Evolutionary conservation across 2,888 invertebrate genomes (phyloP).

Genomic region (Rhorus exstirpatorius): DNA sequence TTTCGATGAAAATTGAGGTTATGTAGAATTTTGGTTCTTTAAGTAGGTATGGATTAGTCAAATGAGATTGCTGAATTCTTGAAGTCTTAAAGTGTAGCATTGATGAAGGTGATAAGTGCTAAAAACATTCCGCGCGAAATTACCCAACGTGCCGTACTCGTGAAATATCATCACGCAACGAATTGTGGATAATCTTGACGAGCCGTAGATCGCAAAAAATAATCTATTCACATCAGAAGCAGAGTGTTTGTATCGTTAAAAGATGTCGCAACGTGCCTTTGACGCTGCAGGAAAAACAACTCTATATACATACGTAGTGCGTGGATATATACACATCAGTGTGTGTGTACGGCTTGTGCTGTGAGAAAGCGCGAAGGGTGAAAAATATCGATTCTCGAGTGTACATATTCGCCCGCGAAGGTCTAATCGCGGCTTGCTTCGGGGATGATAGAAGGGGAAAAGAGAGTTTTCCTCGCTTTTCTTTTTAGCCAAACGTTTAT

Average conservation of each 20-base stretch:
- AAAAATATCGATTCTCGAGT: constrained; percentile 61
- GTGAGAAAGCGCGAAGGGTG: constrained; percentile 39
- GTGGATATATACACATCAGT: neutral
- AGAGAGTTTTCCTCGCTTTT: constrained; percentile 29
- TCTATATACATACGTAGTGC: neutral
- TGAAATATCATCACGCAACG: too few species aligned
- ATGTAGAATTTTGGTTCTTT: too few species aligned
- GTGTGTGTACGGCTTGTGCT: constrained; percentile 6
- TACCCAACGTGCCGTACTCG: too few species aligned
- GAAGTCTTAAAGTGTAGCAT: too few species aligned
- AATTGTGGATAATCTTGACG: too few species aligned
- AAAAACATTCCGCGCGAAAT: too few species aligned
- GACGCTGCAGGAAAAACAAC: neutral
- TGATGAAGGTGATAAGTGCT: too few species aligned
- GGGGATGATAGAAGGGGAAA: neutral
- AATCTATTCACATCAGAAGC: neutral
- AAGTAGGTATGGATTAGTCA: too few species aligned
- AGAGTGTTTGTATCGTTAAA: neutral
- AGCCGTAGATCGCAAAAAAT: neutral
- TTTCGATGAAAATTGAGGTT: too few species aligned
- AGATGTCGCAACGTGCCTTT: neutral
- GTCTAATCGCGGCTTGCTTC: constrained; percentile 41
- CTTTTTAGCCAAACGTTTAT: constrained; percentile 26
- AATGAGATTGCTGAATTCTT: too few species aligned
- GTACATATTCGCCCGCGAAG: constrained; percentile 8